Conservation (phyloP, 2,888 invertebrate genomes). For the Pegoplata infirma region DNA sequence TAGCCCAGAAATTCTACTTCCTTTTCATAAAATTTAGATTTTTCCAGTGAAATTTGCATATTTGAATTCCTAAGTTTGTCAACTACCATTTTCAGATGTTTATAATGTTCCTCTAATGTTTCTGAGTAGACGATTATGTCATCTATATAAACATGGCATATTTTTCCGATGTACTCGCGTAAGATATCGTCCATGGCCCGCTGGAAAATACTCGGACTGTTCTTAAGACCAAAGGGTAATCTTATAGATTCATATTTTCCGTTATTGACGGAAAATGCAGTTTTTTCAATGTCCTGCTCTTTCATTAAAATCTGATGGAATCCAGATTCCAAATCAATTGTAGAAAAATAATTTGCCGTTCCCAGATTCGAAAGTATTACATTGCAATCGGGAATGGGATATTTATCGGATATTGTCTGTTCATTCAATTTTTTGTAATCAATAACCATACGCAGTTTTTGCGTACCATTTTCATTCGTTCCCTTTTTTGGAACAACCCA, state of each 20-base stretch:
- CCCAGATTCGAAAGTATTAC: slow-evolving; percentile 51
- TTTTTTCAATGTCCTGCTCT: slow-evolving; percentile 54
- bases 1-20: slow-evolving; percentile 63
- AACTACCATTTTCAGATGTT: slow-evolving; percentile 49
- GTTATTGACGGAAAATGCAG: slow-evolving; percentile 59
- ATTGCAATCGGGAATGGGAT: slow-evolving; percentile 44
- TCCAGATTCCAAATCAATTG: slow-evolving; percentile 54
- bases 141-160: slow-evolving; percentile 63
- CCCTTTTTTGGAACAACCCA: slow-evolving; percentile 49
- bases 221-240: too few species aligned
- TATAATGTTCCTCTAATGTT: slow-evolving; percentile 41
- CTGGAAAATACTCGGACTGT: slow-evolving; percentile 55
- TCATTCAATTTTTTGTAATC: slow-evolving; percentile 54
- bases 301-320: slow-evolving; percentile 59
- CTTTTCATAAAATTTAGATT: slow-evolving; percentile 59
- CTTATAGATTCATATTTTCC: too few species aligned
- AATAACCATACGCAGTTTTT: slow-evolving; percentile 46
- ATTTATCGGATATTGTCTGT: slow-evolving; percentile 43
- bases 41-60: slow-evolving; percentile 65
- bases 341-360: slow-evolving; percentile 42
- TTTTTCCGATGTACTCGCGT: slow-evolving; percentile 54
- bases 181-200: too few species aligned
- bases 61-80: slow-evolving; percentile 49
- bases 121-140: slow-evolving; percentile 63
- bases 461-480: slow-evolving; percentile 17